A percentile compares a stretch with the other conserved stretches of the same genome.
Evolutionary conservation across 2,888 invertebrate genomes (phyloP).

Genomic region (Alentia gelatinosa): DNA sequence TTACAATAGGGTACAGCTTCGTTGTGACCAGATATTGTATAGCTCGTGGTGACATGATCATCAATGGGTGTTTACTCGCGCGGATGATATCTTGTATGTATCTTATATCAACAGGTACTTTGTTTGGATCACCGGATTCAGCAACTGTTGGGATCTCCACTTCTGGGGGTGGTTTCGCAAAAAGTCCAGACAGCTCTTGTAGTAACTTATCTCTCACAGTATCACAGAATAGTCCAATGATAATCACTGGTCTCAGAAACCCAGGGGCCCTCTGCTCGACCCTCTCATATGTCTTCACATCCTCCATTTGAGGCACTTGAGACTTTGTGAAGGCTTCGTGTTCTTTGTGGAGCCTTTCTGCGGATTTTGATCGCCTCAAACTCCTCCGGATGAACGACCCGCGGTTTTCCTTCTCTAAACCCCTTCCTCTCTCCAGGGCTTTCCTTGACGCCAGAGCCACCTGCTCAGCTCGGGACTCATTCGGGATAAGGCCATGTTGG

Average conservation of each 20-base stretch:
- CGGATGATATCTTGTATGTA: constrained; percentile 59
- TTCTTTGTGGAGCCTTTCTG: constrained; percentile 62
- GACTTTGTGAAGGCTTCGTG: constrained; percentile 27
- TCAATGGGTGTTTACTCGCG: constrained; percentile 62
- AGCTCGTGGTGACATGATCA: constrained; percentile 62
- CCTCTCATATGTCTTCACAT: constrained; percentile 62
- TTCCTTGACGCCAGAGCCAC: constrained; percentile 57
- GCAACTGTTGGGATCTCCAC: constrained; percentile 57
- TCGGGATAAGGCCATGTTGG: constrained; percentile 64
- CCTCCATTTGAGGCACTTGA: neutral
- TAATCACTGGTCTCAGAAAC: constrained; percentile 62
- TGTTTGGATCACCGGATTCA: constrained; percentile 47
- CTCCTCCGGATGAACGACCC: constrained; percentile 63
- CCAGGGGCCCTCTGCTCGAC: constrained; percentile 59
- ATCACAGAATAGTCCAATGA: constrained; percentile 67
- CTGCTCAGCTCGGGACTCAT: constrained; percentile 63
- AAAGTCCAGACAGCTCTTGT: constrained; percentile 61
- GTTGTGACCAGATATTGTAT: constrained; percentile 62
- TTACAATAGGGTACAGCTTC: constrained; percentile 65
- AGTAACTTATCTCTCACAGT: constrained; percentile 60
- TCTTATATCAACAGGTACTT: constrained; percentile 56
- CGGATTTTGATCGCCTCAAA: constrained; percentile 65
- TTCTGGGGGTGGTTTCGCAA: constrained; percentile 57
- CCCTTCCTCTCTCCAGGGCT: constrained; percentile 53
- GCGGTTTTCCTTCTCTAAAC: constrained; percentile 48